phyloP scores from a whole-genome alignment of 2,888 invertebrate species.

The Abscondita cerata region DNA sequence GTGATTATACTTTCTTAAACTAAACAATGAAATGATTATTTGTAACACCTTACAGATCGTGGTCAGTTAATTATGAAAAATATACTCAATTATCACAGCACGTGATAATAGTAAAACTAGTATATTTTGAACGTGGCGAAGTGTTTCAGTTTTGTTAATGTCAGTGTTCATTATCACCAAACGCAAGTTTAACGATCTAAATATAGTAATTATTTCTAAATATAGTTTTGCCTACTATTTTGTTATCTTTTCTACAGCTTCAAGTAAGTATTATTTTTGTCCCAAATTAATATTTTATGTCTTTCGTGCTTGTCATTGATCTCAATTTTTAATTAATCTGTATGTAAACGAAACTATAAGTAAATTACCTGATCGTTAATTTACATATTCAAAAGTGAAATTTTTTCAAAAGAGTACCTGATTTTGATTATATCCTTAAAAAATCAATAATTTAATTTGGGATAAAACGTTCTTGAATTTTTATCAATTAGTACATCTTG shows the following conservation, averaged over 20 bases:
- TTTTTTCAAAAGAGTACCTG: too few relatives aligned
- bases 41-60: not conserved
- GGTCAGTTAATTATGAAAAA: not conserved
- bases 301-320: not conserved
- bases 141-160: too few relatives aligned
- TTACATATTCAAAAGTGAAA: too few relatives aligned
- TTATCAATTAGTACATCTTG: too few relatives aligned
- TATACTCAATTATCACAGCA: conserved; percentile 15
- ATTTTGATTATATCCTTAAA: too few relatives aligned
- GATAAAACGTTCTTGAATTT: too few relatives aligned
- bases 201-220: conserved; percentile 7
- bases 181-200: not conserved
- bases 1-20: too few relatives aligned
- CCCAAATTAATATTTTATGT: not conserved
- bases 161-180: not conserved
- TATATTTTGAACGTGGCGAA: not conserved
- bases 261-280: conserved; percentile 10
- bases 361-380: too few relatives aligned
- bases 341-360: too few relatives aligned
- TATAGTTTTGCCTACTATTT: conserved; percentile 9
- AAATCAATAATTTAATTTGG: too few relatives aligned
- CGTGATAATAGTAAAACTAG: conserved; percentile 17
- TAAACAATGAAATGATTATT: too few relatives aligned
- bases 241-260: not conserved
- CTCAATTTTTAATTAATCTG: too few relatives aligned